A percentile compares a stretch with the other conserved stretches of the same genome.
Evolutionary conservation across 2,888 invertebrate species (phyloP).

Genomic region (Zhengitettix transpicula): DNA sequence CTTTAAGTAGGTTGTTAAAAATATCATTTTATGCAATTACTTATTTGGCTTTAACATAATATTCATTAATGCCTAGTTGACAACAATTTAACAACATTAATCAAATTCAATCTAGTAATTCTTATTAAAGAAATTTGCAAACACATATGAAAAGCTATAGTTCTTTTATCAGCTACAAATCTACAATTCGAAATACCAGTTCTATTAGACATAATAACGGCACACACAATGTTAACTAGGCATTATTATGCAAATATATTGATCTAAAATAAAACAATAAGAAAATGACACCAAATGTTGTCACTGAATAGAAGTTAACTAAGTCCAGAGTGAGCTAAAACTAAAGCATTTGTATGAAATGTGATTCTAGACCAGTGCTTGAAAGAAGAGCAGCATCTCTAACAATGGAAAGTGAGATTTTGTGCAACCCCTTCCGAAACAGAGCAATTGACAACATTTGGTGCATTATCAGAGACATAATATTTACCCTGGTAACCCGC

Average conservation of each 20-base stretch:
- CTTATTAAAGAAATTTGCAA: no score
- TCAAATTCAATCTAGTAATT: no score
- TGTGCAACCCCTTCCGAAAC: background rate
- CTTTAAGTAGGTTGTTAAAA: slow-evolving; percentile 4
- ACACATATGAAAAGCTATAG: no score
- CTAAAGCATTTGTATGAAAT: background rate
- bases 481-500: no score
- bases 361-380: slow-evolving; percentile 1
- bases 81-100: no score
- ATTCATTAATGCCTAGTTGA: no score
- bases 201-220: no score
- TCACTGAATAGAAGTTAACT: background rate
- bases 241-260: background rate
- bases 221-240: no score
- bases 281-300: slow-evolving; percentile 11
- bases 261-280: slow-evolving; percentile 4
- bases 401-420: slow-evolving; percentile 1
- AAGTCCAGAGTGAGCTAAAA: background rate
- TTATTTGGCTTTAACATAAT: no score
- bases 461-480: background rate
- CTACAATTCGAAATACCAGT: no score
- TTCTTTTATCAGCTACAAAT: no score
- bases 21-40: no score
- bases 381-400: background rate
- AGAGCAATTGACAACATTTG: slow-evolving; percentile 10